phyloP scores from a whole-genome alignment of 2,888 invertebrate species.

The Chrysolina oricalcia region DNA sequence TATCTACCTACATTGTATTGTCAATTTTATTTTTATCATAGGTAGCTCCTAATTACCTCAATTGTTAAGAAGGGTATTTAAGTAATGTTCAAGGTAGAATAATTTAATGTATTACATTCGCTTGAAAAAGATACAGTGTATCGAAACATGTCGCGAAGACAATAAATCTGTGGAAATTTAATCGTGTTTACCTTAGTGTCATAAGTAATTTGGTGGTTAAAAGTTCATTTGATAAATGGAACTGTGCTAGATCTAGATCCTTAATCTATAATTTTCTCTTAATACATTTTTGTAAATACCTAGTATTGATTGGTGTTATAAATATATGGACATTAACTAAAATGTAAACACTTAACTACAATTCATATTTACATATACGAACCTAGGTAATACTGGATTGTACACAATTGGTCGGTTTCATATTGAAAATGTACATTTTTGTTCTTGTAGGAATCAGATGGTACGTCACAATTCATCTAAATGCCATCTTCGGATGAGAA shows the following conservation, averaged over 20 bases:
- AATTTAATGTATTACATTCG: too few relatives aligned
- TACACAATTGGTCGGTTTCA: slow-evolving; percentile 10
- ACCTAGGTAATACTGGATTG: slow-evolving; percentile 21
- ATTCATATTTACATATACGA: neutral
- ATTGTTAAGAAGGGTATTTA: too few relatives aligned
- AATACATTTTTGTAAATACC: neutral
- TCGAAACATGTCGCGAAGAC: too few relatives aligned
- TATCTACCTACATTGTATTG: too few relatives aligned
- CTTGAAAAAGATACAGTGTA: too few relatives aligned
- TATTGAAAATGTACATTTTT: neutral
- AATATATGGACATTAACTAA: neutral
- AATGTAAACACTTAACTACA: neutral
- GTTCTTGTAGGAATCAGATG: neutral
- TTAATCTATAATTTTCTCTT: neutral
- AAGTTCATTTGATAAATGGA: neutral
- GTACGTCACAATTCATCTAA: neutral
- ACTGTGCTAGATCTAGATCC: neutral
- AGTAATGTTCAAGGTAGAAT: too few relatives aligned
- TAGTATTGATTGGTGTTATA: slow-evolving; percentile 3
- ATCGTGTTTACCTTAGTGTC: too few relatives aligned
- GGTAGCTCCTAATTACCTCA: too few relatives aligned
- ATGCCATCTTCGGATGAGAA: too few relatives aligned
- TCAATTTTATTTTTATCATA: too few relatives aligned
- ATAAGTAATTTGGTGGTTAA: too few relatives aligned
- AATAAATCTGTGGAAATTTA: too few relatives aligned